Percentiles rank a stretch among this genome's conserved stretches.
Conservation (phyloP, 2,113 vertebrate genomes). For the Tragelaphus buxtoni region DNA sequence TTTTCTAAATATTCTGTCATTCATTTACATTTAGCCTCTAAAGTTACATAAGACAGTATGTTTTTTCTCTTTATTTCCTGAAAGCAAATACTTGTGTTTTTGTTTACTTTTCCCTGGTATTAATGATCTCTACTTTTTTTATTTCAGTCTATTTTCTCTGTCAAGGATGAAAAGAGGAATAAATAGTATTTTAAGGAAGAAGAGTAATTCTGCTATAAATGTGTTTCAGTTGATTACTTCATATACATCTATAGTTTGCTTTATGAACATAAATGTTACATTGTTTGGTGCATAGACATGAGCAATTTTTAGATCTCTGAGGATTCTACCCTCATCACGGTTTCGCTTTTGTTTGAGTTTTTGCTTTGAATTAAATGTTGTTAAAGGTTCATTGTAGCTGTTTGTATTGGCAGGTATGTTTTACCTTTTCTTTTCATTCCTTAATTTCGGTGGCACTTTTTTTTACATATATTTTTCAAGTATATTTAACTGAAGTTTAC, state of each 20-base stretch:
- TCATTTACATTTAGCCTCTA: neutral
- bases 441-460: neutral
- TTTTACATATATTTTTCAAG: neutral
- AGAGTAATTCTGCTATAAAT: neutral
- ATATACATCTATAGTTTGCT: neutral
- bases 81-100: neutral
- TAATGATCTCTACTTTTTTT: neutral
- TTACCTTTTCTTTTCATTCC: neutral
- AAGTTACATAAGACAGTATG: neutral
- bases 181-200: neutral
- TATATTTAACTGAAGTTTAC: neutral
- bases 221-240: neutral
- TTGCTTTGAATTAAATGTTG: neutral
- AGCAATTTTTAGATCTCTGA: neutral
- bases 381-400: neutral
- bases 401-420: neutral
- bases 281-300: neutral
- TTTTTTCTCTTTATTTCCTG: neutral
- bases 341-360: neutral
- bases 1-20: neutral
- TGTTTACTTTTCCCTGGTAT: neutral
- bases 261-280: neutral
- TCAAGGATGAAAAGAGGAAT: neutral
- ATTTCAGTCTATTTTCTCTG: neutral
- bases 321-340: neutral